A percentile compares a stretch with the other conserved stretches of the same genome.
phyloP scores from a whole-genome alignment of 2,113 vertebrate genomes.

The Orthonyx spaldingii region DNA sequence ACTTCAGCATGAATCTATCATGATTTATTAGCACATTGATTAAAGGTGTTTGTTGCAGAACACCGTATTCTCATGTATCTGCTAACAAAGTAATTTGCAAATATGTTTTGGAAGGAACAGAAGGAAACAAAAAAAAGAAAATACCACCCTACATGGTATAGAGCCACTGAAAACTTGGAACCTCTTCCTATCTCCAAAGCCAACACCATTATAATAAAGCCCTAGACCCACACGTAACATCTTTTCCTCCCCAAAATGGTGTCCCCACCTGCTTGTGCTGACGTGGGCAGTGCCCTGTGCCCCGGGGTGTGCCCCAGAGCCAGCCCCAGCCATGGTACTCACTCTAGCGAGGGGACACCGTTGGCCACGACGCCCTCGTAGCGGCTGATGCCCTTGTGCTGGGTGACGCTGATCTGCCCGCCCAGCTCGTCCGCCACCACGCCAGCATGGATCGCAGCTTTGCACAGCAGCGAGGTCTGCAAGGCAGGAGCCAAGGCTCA shows the following conservation, averaged over 20 bases:
- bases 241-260: neutral
- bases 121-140: neutral
- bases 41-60: neutral
- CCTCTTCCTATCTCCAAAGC: neutral
- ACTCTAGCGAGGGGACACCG: conserved; percentile 78
- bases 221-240: neutral
- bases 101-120: neutral
- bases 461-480: conserved; percentile 86
- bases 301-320: neutral
- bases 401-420: conserved; percentile 77
- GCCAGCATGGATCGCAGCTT: conserved; percentile 83
- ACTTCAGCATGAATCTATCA: neutral
- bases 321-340: conserved; percentile 42
- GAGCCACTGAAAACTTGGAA: neutral
- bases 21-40: neutral
- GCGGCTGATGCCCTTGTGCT: conserved; percentile 75
- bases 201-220: neutral
- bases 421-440: conserved; percentile 80
- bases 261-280: neutral
- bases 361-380: conserved; percentile 79
- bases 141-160: fast-evolving
- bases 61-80: neutral
- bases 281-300: neutral
- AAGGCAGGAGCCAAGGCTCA: conserved; percentile 41
- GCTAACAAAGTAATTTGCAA: neutral